Conservation (phyloP, 2,113 vertebrate species). For the Semnornis frantzii region DNA sequence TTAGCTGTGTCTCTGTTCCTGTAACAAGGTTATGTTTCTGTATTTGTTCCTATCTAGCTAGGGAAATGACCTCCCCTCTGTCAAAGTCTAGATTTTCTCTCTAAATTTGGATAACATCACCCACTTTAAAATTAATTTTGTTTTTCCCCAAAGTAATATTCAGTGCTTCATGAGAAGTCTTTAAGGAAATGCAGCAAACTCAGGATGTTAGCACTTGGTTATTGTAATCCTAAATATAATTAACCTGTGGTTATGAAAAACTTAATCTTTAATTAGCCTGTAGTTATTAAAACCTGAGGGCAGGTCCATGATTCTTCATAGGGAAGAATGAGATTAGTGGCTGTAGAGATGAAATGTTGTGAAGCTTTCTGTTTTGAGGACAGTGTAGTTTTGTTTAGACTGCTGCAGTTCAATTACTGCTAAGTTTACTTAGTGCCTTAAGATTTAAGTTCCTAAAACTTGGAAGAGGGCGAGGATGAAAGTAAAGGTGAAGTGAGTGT, state of each 20-base stretch:
- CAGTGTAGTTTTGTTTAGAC: background rate
- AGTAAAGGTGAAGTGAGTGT: background rate
- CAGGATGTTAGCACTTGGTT: background rate
- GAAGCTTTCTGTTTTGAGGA: background rate
- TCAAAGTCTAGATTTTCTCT: background rate
- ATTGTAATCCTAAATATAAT: background rate
- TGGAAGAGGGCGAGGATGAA: background rate
- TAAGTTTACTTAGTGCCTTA: slow-evolving; percentile 46
- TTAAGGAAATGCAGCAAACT: background rate
- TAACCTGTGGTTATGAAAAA: background rate
- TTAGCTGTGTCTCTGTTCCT: slow-evolving; percentile 10
- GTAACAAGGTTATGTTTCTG: background rate
- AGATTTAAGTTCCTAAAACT: background rate
- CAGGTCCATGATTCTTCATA: background rate
- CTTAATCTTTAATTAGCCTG: background rate
- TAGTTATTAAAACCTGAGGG: background rate
- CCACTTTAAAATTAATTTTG: no score
- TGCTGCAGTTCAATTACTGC: slow-evolving; percentile 1
- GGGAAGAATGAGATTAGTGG: background rate
- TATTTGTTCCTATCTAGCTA: background rate
- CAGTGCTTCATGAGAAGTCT: background rate
- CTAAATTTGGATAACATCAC: background rate
- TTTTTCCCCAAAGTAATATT: background rate
- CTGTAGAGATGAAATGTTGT: background rate
- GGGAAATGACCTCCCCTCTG: background rate